Conservation (phyloP, 2,113 vertebrate species). For the Mellivora capensis region DNA sequence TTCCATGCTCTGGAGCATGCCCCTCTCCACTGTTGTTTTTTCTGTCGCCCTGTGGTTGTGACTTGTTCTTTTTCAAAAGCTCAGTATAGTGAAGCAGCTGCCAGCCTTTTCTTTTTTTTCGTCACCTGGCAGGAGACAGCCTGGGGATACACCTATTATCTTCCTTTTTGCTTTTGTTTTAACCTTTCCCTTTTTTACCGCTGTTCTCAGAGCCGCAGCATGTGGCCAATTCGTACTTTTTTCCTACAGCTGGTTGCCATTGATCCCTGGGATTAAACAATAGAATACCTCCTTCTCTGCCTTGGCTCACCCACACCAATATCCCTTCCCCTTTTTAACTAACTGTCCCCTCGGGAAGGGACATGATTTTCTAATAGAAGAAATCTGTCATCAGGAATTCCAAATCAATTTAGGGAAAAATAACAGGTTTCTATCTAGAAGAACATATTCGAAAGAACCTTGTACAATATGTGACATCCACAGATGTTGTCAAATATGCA, state of each 20-base stretch:
- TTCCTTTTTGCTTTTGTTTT: conserved; percentile 35
- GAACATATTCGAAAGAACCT: conserved; percentile 4
- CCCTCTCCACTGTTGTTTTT: not conserved
- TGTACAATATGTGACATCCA: not conserved
- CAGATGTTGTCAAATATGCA: not conserved
- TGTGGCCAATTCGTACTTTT: not conserved
- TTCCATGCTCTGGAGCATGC: not conserved
- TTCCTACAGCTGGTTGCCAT: not conserved
- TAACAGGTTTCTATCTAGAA: conserved; percentile 6
- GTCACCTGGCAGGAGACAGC: conserved; percentile 29
- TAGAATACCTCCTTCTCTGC: not conserved
- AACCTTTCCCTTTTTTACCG: not conserved
- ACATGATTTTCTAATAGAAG: not conserved
- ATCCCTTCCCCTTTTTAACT: not conserved
- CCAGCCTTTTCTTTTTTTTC: not conserved
- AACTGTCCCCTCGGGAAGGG: not conserved
- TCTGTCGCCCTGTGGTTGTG: conserved; percentile 38
- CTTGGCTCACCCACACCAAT: not conserved
- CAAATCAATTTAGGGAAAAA: not conserved
- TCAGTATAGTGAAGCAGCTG: not conserved
- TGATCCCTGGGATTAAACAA: not conserved
- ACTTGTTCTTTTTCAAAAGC: conserved; percentile 42
- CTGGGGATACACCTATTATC: not conserved
- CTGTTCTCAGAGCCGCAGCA: not conserved
- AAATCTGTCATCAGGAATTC: conserved; percentile 19